Conservation (phyloP, 92 coral and sea anemone species). For the Epizoanthus ramosus region DNA sequence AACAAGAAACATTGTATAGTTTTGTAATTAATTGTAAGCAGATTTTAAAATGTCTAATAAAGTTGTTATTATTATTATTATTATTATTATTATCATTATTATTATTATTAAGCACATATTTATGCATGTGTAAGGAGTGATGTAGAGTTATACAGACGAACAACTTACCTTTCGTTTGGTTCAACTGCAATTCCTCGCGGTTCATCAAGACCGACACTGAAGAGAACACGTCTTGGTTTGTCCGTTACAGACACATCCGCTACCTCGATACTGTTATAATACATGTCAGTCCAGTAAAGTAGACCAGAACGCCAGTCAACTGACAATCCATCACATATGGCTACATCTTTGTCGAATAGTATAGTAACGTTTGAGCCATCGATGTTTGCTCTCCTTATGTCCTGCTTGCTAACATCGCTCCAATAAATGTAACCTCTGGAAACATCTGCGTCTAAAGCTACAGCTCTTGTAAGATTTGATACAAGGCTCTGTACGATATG, state of each 20-base stretch:
- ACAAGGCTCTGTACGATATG: conserved; percentile 24
- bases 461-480: conserved; percentile 26
- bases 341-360: conserved; percentile 18
- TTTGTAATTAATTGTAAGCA: too few species aligned
- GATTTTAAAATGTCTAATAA: too few species aligned
- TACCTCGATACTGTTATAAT: conserved; percentile 35
- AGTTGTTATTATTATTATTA: too few species aligned
- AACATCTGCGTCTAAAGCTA: conserved; percentile 49
- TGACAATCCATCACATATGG: conserved; percentile 43
- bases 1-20: too few species aligned
- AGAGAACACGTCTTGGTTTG: neutral
- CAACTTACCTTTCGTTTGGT: neutral
- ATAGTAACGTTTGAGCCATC: conserved; percentile 30
- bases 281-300: conserved; percentile 54
- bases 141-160: too few species aligned
- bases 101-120: neutral
- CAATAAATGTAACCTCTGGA: conserved; percentile 26
- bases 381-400: conserved; percentile 35
- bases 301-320: conserved; percentile 47
- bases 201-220: neutral
- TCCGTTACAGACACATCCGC: conserved; percentile 4
- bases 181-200: conserved; percentile 23
- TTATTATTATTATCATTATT: too few species aligned
- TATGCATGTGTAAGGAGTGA: neutral
- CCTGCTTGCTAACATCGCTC: conserved; percentile 34